phyloP scores from a whole-genome alignment of 2,888 invertebrate species.

The Eilema caniola region DNA sequence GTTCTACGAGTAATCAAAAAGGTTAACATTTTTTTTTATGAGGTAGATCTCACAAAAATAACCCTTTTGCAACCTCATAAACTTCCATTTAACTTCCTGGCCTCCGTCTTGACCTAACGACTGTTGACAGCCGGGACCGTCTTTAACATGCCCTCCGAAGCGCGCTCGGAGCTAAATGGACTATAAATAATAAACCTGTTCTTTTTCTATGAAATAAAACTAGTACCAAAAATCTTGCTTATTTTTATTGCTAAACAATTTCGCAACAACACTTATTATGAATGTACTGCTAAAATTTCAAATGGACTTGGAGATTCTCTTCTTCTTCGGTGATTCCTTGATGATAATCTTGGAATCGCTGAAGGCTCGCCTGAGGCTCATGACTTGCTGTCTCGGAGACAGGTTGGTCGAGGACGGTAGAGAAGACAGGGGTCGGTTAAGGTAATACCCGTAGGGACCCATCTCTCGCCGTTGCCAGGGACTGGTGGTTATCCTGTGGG shows the following conservation, averaged over 20 bases:
- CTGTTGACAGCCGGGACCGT: no score
- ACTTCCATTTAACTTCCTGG: no score
- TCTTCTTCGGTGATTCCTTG: conserved; percentile 71
- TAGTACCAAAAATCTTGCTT: not conserved
- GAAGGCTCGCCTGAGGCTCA: conserved; percentile 66
- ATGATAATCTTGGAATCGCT: conserved; percentile 75
- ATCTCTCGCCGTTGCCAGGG: conserved; percentile 87
- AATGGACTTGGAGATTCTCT: conserved; percentile 78
- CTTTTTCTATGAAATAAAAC: not conserved
- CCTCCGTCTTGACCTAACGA: no score
- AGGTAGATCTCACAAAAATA: no score
- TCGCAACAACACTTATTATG: not conserved
- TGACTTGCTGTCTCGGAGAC: conserved; percentile 54
- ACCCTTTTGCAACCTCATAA: no score
- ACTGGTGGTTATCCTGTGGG: conserved; percentile 85
- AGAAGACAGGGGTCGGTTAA: conserved; percentile 79
- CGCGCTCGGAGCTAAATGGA: no score
- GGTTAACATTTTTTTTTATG: no score
- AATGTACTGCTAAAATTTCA: conserved; percentile 42
- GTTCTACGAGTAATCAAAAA: no score
- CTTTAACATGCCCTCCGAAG: no score
- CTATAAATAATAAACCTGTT: not conserved
- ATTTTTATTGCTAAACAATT: conserved; percentile 15
- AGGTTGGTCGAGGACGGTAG: conserved; percentile 57
- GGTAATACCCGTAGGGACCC: conserved; percentile 88